Percentiles rank a stretch among this genome's conserved stretches.
These are phyloP conservation scores for Adelognathus sp. DNA, from an alignment of 2,888 invertebrate species.

Conservation along the genomic window DNA sequence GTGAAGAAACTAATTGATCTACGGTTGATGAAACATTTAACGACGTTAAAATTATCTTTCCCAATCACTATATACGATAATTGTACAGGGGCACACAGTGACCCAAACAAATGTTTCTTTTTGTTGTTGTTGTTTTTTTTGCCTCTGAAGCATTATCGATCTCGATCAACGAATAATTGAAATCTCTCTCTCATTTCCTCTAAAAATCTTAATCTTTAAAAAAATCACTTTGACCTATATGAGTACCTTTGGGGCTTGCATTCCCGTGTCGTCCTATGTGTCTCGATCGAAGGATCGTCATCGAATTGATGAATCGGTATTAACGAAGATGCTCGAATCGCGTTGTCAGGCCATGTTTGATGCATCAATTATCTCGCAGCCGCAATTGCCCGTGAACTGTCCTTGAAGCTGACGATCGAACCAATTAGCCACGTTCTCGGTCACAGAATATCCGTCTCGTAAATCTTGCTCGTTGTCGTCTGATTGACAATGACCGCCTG, in stretches of 20 bases:
- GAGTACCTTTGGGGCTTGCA: constrained; percentile 15
- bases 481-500: constrained; percentile 39
- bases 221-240: constrained; percentile 42
- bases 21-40: constrained; percentile 48
- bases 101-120: not conserved
- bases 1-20: constrained; percentile 41
- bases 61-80: constrained; percentile 24
- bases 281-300: not conserved
- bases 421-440: constrained; percentile 77
- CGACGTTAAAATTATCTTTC: constrained; percentile 54
- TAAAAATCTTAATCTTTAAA: constrained; percentile 37
- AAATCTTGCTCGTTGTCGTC: constrained; percentile 90
- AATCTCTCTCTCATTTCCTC: constrained; percentile 33
- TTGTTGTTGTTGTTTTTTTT: not conserved
- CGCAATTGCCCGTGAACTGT: constrained; percentile 29
- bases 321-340: too few relatives aligned
- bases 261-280: not conserved
- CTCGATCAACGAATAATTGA: constrained; percentile 42
- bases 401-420: constrained; percentile 21
- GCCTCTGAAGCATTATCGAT: not conserved
- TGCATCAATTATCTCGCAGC: constrained; percentile 66
- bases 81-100: constrained; percentile 1
- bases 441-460: constrained; percentile 97
- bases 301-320: not conserved
- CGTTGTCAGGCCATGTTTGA: too few relatives aligned